These are phyloP conservation scores for Periplaneta americana DNA, from an alignment of 1,140 invertebrate species.

Conservation along the genomic window DNA sequence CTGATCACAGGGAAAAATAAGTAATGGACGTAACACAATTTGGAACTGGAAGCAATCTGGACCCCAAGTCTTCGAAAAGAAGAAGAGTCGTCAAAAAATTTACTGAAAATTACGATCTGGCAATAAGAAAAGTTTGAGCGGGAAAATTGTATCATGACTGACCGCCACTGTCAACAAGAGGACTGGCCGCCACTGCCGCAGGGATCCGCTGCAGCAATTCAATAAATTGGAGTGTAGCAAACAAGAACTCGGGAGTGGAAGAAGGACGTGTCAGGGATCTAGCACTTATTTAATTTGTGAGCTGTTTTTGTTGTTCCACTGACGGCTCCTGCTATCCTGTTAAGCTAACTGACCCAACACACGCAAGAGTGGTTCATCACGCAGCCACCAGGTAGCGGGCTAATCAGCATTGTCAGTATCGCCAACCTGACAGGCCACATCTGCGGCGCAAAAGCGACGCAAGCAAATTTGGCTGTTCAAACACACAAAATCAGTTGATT, in stretches of 20 bases:
- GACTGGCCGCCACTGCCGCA: not conserved
- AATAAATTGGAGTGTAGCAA: not conserved
- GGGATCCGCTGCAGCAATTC: not conserved
- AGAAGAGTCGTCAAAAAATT: too few relatives aligned
- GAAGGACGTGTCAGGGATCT: not conserved
- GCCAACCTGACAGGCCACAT: not conserved
- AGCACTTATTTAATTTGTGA: not conserved
- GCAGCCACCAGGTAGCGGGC: not conserved
- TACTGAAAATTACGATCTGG: too few relatives aligned
- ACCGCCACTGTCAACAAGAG: not conserved
- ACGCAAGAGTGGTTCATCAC: not conserved
- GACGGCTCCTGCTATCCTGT: not conserved
- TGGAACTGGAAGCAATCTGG: too few relatives aligned
- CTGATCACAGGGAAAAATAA: too few relatives aligned
- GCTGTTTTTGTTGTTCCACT: not conserved
- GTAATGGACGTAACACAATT: too few relatives aligned
- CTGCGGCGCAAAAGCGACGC: not conserved
- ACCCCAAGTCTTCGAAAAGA: too few relatives aligned
- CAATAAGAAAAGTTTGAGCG: too few relatives aligned
- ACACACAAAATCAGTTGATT: too few relatives aligned
- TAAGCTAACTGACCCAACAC: not conserved
- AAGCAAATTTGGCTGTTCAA: too few relatives aligned
- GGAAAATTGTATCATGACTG: too few relatives aligned
- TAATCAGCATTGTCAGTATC: not conserved
- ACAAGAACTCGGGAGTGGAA: not conserved